Conservation (phyloP, 2,797 vertebrate species). For the Phalanger gymnotis region DNA sequence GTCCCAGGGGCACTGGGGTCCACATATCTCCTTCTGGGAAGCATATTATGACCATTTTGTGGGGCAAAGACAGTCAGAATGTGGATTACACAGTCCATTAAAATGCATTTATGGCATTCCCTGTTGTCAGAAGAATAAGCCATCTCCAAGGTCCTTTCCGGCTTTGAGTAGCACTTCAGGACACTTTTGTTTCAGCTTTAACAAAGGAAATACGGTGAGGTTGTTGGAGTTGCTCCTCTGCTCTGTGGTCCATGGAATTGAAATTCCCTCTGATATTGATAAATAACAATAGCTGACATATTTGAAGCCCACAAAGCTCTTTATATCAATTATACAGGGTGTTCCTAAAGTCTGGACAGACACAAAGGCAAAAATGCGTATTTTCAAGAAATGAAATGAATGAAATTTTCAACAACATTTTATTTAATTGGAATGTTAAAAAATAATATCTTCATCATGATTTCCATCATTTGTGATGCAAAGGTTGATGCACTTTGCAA, state of each 20-base stretch:
- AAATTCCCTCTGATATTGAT: slow-evolving; percentile 15
- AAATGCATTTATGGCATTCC: background rate
- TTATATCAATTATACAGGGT: no score
- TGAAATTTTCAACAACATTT: no score
- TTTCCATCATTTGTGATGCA: no score
- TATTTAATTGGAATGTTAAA: no score
- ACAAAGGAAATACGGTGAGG: background rate
- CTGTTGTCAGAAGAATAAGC: background rate
- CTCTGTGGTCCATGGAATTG: background rate
- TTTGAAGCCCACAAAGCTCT: background rate
- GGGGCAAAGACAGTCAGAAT: slow-evolving; percentile 22
- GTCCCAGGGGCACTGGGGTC: accelerated
- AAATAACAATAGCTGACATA: background rate
- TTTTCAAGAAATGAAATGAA: no score
- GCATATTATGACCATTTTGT: background rate
- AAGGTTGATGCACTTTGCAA: no score
- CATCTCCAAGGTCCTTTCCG: background rate
- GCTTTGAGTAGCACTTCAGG: background rate
- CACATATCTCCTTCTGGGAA: background rate
- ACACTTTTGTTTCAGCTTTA: background rate
- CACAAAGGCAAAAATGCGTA: no score
- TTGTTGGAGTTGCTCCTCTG: background rate
- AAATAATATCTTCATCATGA: no score
- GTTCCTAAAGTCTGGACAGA: no score
- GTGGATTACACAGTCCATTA: background rate